Base-by-base conservation (phyloP, 2,113 vertebrate genomes). In the Xyliphius kryptos region DNA sequence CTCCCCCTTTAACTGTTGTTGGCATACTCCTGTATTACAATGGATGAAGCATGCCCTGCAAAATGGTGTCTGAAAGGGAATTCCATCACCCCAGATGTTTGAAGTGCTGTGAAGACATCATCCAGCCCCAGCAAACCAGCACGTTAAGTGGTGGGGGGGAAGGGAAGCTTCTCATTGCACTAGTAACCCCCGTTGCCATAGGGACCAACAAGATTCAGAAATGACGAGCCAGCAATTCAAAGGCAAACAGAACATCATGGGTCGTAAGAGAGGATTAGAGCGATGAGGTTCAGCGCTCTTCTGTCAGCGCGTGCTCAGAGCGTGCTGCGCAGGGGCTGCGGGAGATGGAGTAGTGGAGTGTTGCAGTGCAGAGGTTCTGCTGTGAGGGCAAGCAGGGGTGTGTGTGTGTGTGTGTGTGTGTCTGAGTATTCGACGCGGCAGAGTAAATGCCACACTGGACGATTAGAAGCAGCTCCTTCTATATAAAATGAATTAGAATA, bases 221-320 rank as follows among this genome's bases (percentile, higher is more conserved):
- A 56, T 13, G 9, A 14, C 13, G 40, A 14, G 20, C 46, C 10
- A 3, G 62, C 46, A 16, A 57, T 40, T 70, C 71, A 43, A 50
- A 69, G 57, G n/a, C 19, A 63, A 19, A 77, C 5, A 1, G 40
- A 2, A 55, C 52, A 16, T 21, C 52, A 32, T 3, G 6, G 52
- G 32, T 5, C 52, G 9, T 15, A 1, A 2, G 4, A 26, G 52
- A 11, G 14, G 10, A 38, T 55, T 15, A 56, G 36, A 38, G 15
- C 26, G 26, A 32, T 3, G 26, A 32, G 26, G 26, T 32, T 32
- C 4, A 5, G 26, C 26, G 26, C 26, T 32, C 26, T 32, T 32
- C 26, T 32, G 26, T 32, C 26, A 6, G 26, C 4, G 26, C 26
- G 26, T 6, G 26, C 22, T 26, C 22, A 26, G 22, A 26, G 22